Evolutionary conservation across 1,140 invertebrate species (phyloP), one percentile per base, ranked within the genome.

Genomic region (Drosophila ironensis): DNA sequence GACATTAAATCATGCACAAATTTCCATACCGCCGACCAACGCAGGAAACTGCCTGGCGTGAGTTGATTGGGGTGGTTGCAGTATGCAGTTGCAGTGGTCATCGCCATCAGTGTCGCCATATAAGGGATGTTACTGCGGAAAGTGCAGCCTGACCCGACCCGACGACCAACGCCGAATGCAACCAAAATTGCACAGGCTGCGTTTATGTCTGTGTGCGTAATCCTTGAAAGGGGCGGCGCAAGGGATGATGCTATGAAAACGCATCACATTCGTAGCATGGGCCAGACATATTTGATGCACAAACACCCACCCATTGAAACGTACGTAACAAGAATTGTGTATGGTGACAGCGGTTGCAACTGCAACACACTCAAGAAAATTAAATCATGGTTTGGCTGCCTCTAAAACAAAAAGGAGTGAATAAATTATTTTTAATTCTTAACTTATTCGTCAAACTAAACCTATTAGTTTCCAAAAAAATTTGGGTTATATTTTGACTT

Each of bases 101-200:
- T 46, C 47, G 50, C 25, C n/a, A 25, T 8, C 20, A n/a, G n/a
- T n/a, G 52, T 59, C 16, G 54, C 47, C 61, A 70, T 69, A 82
- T 82, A 82, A 84, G 77, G 77, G 77, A 66, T 82, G 77, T 73
- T 73, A 73, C 77, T 81, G 53, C 50, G 60, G 56, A 64, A 82
- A 73, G 50, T 73, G 77, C 78, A 82, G 35, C 61, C 50, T 35
- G 37, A 67, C 48, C 40, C 42, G 42, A 67, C 48, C 40, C 42
- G 42, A 54, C 28, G 41, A 38, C 24, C 50, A 41, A 9, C 44
- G 40, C 11, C 41, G 53, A 63, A 16, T 61, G 68, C 66, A 69
- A 33, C 63, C 63, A 57, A 57, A 60, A 52, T 38, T 59, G 64
- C 63, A 81, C 60, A 57, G 50, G 70, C 59, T 60, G 38, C 61